phyloP scores from a whole-genome alignment of 2,113 vertebrate genomes.

The Lophotis ruficrista region DNA sequence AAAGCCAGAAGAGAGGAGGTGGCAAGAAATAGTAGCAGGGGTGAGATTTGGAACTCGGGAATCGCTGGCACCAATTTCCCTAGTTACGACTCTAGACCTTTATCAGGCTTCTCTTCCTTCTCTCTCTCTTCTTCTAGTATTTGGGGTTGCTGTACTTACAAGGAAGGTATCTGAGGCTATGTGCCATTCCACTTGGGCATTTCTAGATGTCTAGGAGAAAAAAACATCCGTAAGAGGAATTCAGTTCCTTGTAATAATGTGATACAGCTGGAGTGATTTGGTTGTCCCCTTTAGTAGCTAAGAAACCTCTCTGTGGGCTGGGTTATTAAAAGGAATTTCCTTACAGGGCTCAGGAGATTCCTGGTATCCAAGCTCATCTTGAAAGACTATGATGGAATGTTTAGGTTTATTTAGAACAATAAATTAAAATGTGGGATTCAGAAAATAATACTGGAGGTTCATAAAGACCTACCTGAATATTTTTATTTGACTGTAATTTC shows the following conservation, averaged over 20 bases:
- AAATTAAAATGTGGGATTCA: neutral
- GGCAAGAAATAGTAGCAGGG: neutral
- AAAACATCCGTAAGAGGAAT: neutral
- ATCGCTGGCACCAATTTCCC: neutral
- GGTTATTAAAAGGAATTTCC: constrained; percentile 59
- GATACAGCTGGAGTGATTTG: neutral
- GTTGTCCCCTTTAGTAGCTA: neutral
- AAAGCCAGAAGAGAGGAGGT: neutral
- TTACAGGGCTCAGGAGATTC: constrained; percentile 42
- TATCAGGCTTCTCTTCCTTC: neutral
- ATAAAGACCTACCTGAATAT: neutral
- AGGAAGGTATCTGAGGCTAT: neutral
- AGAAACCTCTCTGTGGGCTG: constrained; percentile 7
- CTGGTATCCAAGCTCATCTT: constrained; percentile 7
- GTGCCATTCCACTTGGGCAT: neutral
- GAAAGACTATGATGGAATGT: neutral
- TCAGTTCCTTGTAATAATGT: neutral
- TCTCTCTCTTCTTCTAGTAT: neutral
- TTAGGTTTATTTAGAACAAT: constrained; percentile 4
- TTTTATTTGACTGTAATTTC: neutral
- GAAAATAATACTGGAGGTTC: neutral
- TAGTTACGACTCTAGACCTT: neutral
- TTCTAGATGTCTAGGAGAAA: neutral
- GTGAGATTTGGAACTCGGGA: neutral
- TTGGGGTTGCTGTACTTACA: neutral